These are phyloP conservation scores for Lutjanus argentimaculatus DNA, from an alignment of 2,797 vertebrate genomes.

Conservation along the genomic window DNA sequence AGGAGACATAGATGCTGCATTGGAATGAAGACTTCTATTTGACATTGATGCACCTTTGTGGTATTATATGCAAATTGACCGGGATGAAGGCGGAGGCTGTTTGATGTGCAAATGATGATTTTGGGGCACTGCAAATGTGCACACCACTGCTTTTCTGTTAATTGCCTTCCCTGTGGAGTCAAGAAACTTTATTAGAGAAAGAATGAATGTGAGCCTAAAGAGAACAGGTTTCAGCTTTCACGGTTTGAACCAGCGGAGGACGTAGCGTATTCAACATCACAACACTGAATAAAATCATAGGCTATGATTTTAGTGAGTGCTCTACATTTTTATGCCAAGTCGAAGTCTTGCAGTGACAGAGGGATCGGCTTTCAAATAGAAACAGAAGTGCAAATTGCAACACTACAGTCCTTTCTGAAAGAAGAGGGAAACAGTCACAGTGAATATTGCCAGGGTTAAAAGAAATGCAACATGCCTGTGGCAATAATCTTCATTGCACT, in stretches of 20 bases:
- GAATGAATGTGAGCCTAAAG: slow-evolving; percentile 60
- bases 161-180: slow-evolving; percentile 80
- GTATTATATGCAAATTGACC: slow-evolving; percentile 82
- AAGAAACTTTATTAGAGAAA: slow-evolving; percentile 75
- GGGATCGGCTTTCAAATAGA: slow-evolving; percentile 30
- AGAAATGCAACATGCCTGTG: slow-evolving; percentile 29
- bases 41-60: slow-evolving; percentile 81
- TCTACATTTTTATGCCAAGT: slow-evolving; percentile 21
- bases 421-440: not conserved
- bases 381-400: slow-evolving; percentile 31
- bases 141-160: slow-evolving; percentile 78
- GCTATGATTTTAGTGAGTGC: slow-evolving; percentile 23
- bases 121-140: slow-evolving; percentile 76
- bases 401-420: slow-evolving; percentile 1
- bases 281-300: slow-evolving; percentile 49
- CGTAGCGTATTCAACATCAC: slow-evolving; percentile 35
- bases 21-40: slow-evolving; percentile 75
- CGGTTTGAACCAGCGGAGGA: slow-evolving; percentile 53
- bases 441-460: slow-evolving; percentile 35
- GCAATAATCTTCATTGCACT: slow-evolving; percentile 15
- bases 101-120: slow-evolving; percentile 86
- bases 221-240: slow-evolving; percentile 55
- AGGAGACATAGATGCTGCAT: slow-evolving; percentile 50
- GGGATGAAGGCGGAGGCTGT: slow-evolving; percentile 69
- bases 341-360: slow-evolving; percentile 9